Evolutionary conservation across 2,113 vertebrate species (phyloP).

Genomic region (Numenius arquata): DNA sequence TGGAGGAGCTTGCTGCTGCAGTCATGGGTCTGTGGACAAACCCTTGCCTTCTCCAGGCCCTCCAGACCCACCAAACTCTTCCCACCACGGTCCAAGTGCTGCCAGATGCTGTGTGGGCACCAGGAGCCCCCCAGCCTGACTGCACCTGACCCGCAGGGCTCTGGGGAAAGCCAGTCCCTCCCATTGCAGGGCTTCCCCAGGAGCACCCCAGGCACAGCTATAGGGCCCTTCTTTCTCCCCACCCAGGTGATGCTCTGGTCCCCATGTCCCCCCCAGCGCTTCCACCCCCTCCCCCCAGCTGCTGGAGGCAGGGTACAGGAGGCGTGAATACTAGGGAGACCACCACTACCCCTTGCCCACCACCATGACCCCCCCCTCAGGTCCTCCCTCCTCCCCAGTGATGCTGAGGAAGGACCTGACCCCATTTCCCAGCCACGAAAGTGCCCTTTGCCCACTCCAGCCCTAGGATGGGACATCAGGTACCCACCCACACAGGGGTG

Average conservation of each 20-base stretch:
- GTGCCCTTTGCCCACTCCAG: background rate
- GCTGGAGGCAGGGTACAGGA: background rate
- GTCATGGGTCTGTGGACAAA: rapidly evolving
- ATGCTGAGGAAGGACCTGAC: background rate
- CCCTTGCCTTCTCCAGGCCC: background rate
- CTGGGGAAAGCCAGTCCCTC: rapidly evolving
- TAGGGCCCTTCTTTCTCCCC: rapidly evolving
- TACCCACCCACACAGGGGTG: background rate
- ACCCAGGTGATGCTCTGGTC: rapidly evolving
- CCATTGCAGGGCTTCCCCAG: rapidly evolving
- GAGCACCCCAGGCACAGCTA: background rate
- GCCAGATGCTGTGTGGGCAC: background rate
- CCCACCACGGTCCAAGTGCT: rapidly evolving
- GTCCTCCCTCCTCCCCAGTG: background rate
- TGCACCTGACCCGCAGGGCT: rapidly evolving
- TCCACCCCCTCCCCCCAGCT: too few relatives aligned
- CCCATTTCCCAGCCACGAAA: rapidly evolving
- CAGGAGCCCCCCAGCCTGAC: rapidly evolving
- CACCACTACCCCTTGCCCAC: background rate
- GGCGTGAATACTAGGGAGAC: background rate
- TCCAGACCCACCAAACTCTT: background rate
- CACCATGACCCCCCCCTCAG: rapidly evolving
- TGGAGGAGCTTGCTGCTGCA: background rate
- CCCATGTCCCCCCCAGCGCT: too few relatives aligned
- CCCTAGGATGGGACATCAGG: rapidly evolving